A percentile compares a stretch with the other conserved stretches of the same genome.
Evolutionary conservation across 2,888 invertebrate species (phyloP).

Genomic region (Macrophya alboannulata): DNA sequence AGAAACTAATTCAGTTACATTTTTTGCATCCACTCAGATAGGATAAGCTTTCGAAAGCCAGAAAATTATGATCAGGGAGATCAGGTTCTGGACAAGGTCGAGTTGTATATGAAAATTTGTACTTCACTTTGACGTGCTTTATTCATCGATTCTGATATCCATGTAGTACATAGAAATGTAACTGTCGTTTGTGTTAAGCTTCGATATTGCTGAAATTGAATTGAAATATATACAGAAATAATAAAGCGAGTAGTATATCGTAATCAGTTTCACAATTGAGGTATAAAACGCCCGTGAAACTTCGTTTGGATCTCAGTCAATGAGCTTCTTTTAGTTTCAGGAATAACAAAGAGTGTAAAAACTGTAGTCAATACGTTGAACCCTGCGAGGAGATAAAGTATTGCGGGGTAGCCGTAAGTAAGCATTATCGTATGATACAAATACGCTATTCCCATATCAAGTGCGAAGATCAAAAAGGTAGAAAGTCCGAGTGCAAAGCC

Average conservation of each 20-base stretch:
- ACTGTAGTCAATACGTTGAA: not conserved
- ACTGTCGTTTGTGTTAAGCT: too few species aligned
- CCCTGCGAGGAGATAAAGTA: not conserved
- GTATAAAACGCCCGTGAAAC: not conserved
- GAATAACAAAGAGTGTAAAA: slow-evolving; percentile 14
- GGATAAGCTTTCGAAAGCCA: too few species aligned
- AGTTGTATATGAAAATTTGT: too few species aligned
- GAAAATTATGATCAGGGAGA: too few species aligned
- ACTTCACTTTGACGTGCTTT: too few species aligned
- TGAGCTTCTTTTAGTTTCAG: slow-evolving; percentile 1
- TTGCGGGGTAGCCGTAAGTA: not conserved
- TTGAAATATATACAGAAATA: not conserved
- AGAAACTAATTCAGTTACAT: not conserved
- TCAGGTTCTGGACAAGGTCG: too few species aligned
- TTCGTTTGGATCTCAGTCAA: not conserved
- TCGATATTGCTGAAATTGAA: too few species aligned
- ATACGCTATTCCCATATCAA: not conserved
- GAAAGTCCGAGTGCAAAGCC: not conserved
- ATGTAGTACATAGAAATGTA: too few species aligned
- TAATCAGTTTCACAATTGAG: not conserved
- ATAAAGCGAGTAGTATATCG: not conserved
- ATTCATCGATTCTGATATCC: too few species aligned
- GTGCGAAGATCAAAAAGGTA: not conserved
- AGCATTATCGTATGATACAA: not conserved
- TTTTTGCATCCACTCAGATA: too few species aligned